Base-by-base conservation (phyloP, 2,888 invertebrate genomes). In the Dinocampus coccinellae region DNA sequence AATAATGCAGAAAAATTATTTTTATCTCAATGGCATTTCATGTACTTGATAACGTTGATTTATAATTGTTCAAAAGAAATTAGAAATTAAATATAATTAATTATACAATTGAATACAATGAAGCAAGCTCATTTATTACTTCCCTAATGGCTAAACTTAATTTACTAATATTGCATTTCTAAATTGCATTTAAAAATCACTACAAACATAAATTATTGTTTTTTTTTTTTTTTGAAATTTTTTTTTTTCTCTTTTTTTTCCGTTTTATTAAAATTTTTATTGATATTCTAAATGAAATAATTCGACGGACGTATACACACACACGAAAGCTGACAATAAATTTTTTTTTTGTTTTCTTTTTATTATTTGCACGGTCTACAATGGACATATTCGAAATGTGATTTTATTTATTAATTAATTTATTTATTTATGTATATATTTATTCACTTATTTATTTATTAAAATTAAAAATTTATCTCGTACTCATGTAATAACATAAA, bases 91-190 rank as follows among this genome's bases (percentile, higher is more conserved):
- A 22, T n/a, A 24, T 61, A 74, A 78, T 75, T 33, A 73, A 55
- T 73, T 78, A 77, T 70, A 77, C 76, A 76, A 78, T 76, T 72
- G 70, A 29, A 77, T 79, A 81, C 74, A 80, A 77, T 77, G 73
- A 82, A 83, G 80, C 81, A 81, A 84, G 82, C 81, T 83, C 80
- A 74, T 80, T 80, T 80, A 76, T 79, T 78, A 77, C 75, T 55
- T 62, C 69, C 66, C 76, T 79, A 79, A 76, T 60, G 61, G 69
- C 79, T 80, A 79, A 79, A 79, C 78, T 83, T 81, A 84, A 73
- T 77, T 75, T 66, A 73, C 83, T 85, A 85, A 79, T 85, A 85
- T 85, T 84, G 85, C 85, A 82, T 80, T 74, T 76, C 78, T 81
- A 79, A n/a, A n/a, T 75, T 69, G 73, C 78, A 77, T 70, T 77